These are phyloP conservation scores for Willowsia nigromaculata DNA, from an alignment of 2,888 invertebrate genomes.

Conservation along the genomic window DNA sequence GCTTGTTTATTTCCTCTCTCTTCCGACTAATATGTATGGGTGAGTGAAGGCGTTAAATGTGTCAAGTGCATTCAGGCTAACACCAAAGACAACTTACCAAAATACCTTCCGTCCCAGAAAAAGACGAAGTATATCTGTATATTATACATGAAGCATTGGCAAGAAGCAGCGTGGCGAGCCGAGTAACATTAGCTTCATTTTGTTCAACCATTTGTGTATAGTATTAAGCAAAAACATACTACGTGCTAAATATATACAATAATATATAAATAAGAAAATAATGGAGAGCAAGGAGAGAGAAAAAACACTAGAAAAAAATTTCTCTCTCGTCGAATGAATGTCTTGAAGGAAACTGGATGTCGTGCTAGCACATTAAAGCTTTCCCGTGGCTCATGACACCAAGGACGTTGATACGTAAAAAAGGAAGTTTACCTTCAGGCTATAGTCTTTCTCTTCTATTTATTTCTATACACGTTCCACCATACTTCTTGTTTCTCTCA, in stretches of 20 bases:
- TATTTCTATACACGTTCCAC: not conserved
- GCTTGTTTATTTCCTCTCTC: slow-evolving; percentile 49
- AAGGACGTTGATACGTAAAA: slow-evolving; percentile 12
- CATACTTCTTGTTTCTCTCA: not conserved
- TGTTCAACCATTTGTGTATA: not conserved
- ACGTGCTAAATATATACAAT: no score
- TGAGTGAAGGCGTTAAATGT: slow-evolving; percentile 55
- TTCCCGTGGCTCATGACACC: slow-evolving; percentile 28
- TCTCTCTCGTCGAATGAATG: not conserved
- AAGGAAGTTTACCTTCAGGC: slow-evolving; percentile 38
- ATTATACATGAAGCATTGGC: not conserved
- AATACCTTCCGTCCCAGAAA: not conserved
- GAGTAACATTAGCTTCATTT: not conserved
- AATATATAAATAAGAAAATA: no score
- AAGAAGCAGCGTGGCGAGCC: not conserved
- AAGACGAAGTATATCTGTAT: not conserved
- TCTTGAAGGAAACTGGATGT: not conserved
- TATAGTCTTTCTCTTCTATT: not conserved
- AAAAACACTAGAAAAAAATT: not conserved
- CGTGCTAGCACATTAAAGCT: slow-evolving; percentile 2
- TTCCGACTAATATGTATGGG: slow-evolving; percentile 21
- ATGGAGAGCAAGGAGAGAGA: not conserved
- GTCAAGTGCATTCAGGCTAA: slow-evolving; percentile 59
- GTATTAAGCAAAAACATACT: no score
- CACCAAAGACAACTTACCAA: slow-evolving; percentile 3